Evolutionary conservation across 1,140 invertebrate species (phyloP).

Genomic region (Temnothorax nylanderi): DNA sequence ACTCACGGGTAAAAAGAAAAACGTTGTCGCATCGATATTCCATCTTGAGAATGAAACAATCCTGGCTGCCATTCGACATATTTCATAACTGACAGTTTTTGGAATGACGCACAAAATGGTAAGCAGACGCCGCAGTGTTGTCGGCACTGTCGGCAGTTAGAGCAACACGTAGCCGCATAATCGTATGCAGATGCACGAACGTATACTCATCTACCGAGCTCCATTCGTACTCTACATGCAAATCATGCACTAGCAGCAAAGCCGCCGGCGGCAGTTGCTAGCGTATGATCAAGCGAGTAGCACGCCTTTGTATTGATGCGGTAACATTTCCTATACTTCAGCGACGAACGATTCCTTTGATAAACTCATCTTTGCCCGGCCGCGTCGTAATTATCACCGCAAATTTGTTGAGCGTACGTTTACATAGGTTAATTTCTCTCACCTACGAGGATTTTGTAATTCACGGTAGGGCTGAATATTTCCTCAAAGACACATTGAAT

Average conservation of each 20-base stretch:
- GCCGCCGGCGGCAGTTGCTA: slow-evolving; percentile 67
- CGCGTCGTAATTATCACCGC: slow-evolving; percentile 35
- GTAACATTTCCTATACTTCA: slow-evolving; percentile 54
- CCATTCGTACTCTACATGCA: slow-evolving; percentile 75
- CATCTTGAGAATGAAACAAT: neutral
- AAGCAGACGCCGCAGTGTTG: slow-evolving; percentile 50
- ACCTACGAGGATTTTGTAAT: neutral
- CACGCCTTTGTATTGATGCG: slow-evolving; percentile 62
- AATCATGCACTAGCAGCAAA: slow-evolving; percentile 65
- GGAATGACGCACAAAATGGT: neutral
- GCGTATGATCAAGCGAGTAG: slow-evolving; percentile 68
- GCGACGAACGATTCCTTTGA: slow-evolving; percentile 51
- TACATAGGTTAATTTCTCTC: slow-evolving; percentile 26
- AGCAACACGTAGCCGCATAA: slow-evolving; percentile 75
- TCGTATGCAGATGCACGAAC: slow-evolving; percentile 74
- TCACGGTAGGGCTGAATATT: neutral
- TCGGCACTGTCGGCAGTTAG: slow-evolving; percentile 74
- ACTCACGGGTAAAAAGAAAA: neutral
- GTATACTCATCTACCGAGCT: slow-evolving; percentile 72
- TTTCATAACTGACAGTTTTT: neutral
- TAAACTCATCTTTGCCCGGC: slow-evolving; percentile 9
- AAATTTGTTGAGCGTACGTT: slow-evolving; percentile 32
- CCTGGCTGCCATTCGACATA: neutral
- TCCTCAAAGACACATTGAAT: neutral
- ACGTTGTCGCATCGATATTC: neutral